These are phyloP conservation scores for Fukomys damarensis DNA, from an alignment of 2,113 vertebrate species.

Conservation along the genomic window DNA sequence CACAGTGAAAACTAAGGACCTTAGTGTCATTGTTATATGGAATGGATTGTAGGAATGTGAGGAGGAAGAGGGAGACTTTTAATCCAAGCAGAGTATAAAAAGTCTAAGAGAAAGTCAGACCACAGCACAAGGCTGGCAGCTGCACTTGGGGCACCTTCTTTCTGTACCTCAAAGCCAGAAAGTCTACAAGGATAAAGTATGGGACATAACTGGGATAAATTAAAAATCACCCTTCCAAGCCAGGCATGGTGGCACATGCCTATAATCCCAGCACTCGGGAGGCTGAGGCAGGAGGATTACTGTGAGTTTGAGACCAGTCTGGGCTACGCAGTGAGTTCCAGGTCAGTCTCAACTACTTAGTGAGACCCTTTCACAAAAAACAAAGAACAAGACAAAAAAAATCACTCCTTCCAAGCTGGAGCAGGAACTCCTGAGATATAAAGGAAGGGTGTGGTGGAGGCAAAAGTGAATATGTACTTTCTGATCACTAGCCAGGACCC, in stretches of 20 bases:
- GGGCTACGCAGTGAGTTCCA: too few relatives aligned
- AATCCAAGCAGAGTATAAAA: neutral
- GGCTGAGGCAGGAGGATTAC: too few relatives aligned
- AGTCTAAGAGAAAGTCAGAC: neutral
- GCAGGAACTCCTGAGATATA: neutral
- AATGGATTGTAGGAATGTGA: neutral
- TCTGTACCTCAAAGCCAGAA: neutral
- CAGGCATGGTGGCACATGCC: too few relatives aligned
- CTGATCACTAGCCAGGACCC: neutral
- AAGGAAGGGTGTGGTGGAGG: neutral
- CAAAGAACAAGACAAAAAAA: too few relatives aligned
- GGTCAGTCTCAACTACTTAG: too few relatives aligned
- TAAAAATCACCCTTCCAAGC: neutral
- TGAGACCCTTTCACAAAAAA: too few relatives aligned
- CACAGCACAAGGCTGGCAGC: neutral
- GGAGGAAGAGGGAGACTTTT: neutral
- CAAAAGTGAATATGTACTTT: neutral
- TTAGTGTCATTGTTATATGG: rapidly evolving
- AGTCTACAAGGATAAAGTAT: rapidly evolving
- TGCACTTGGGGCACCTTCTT: neutral
- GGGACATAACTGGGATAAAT: neutral
- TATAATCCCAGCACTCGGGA: too few relatives aligned
- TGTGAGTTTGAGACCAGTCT: too few relatives aligned
- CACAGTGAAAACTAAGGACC: neutral
- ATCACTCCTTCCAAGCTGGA: neutral